A percentile compares a stretch with the other conserved stretches of the same genome.
phyloP scores from a whole-genome alignment of 2,113 vertebrate species.

The Dasyurus viverrinus region DNA sequence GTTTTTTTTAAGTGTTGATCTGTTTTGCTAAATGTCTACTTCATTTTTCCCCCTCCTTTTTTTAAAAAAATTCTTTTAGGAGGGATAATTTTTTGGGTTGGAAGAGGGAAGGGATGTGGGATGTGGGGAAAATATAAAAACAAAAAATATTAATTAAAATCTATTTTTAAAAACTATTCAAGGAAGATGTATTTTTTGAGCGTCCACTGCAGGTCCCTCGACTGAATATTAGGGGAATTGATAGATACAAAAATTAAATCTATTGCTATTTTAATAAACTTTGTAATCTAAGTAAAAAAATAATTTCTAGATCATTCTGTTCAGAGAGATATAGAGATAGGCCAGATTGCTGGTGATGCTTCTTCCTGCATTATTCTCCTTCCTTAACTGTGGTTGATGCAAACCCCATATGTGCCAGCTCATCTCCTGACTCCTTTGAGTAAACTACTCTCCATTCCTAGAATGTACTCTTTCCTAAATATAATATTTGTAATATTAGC shows the following conservation, averaged over 20 bases:
- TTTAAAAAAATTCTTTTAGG: not conserved
- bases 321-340: not conserved
- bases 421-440: not conserved
- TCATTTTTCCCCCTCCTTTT: not conserved
- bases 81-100: not conserved
- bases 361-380: not conserved
- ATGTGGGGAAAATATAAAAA: not conserved
- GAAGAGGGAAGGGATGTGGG: not conserved
- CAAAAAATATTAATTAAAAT: not conserved
- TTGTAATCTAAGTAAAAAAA: not conserved
- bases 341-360: not conserved
- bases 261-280: not conserved
- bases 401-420: not conserved
- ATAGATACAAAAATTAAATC: not conserved
- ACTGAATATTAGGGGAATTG: not conserved
- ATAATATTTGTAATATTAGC: not conserved
- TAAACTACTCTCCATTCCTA: not conserved
- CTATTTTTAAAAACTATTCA: not conserved
- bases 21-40: not conserved
- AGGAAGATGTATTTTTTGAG: not conserved
- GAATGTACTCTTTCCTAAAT: not conserved
- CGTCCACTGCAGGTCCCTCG: not conserved
- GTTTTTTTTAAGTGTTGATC: not conserved
- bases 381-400: not conserved
- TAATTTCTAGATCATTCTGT: not conserved